Base-by-base conservation (phyloP, 2,888 invertebrate genomes). In the Argyresthia albistria region DNA sequence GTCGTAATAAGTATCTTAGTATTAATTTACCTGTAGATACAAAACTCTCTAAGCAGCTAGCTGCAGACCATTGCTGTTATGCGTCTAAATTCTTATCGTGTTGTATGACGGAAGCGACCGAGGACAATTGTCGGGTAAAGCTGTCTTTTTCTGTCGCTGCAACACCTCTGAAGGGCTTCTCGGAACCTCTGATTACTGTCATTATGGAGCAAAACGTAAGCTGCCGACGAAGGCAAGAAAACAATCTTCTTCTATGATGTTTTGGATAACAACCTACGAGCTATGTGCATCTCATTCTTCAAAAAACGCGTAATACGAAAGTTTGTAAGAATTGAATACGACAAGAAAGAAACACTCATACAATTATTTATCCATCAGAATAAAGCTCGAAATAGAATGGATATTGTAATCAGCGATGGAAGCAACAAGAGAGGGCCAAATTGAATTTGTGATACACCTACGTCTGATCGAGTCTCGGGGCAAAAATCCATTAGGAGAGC, bases 171-270 rank as follows among this genome's bases (percentile, higher is more conserved):
- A 43, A 10, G 36, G 35, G 25, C 48, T 65, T 64, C 64, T 58
- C 54, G 57, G 64, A 64, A 63, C 53, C 56, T 9, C 50, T 58
- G 60, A 65, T 65, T 60, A 51, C 59, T 42, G 57, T 59, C 58
- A 61, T 64, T 64, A 61, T 51, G 45, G 50, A 50, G 55, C 52
- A 59, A 64, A 63, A 61, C 60, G 57, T 60, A 63, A 51, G 35
- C 51, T 35, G 35, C n/a, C 15, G 16, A 45, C 12, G 11, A 51
- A n/a, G 43, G 15, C 36, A 35, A 45, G 45, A 35, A 35, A 51
- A 51, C 42, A n/a, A 25, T 16, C 16, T 50, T 42, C 43, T 50
- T 42, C 25, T 25, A 25, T 25, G 25, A 25, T 25, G 25, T 25
- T 25, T 25, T 25, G 25, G 25, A 25, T 25, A 25, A 25, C 25